A percentile compares a stretch with the other conserved stretches of the same genome.
Evolutionary conservation across 2,888 invertebrate genomes (phyloP).

Genomic region (Agrochola macilenta): DNA sequence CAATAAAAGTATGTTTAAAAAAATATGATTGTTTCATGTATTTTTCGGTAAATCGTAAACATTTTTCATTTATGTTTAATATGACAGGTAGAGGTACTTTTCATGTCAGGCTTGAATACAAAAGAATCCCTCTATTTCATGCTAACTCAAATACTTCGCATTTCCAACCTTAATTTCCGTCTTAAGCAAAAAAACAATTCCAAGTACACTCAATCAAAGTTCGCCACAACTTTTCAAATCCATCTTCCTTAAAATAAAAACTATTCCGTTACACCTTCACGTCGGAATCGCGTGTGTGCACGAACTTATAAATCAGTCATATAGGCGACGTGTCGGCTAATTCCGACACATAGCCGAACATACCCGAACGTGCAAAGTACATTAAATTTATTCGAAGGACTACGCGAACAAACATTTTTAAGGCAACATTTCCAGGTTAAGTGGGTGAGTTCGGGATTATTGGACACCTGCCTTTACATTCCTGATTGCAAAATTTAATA

Average conservation of each 20-base stretch:
- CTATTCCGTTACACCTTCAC: slow-evolving; percentile 10
- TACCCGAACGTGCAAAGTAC: slow-evolving; percentile 29
- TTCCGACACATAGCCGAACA: slow-evolving; percentile 25
- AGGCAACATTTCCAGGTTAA: slow-evolving; percentile 42
- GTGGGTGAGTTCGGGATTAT: slow-evolving; percentile 35
- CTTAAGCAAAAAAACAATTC: slow-evolving; percentile 9
- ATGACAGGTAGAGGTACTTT: too few relatives aligned
- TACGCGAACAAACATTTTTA: slow-evolving; percentile 38
- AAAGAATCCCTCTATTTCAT: neutral
- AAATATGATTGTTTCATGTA: too few relatives aligned
- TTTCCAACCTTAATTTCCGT: neutral
- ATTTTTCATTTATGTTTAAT: neutral
- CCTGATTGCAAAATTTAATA: slow-evolving; percentile 41
- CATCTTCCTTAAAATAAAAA: slow-evolving; percentile 35
- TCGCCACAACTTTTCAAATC: slow-evolving; percentile 28
- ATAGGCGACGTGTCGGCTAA: slow-evolving; percentile 36
- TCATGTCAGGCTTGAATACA: neutral
- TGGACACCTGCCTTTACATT: slow-evolving; percentile 30
- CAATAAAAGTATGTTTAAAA: neutral
- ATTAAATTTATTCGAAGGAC: slow-evolving; percentile 38
- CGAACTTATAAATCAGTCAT: slow-evolving; percentile 42
- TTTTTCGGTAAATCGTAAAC: neutral
- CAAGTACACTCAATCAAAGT: slow-evolving; percentile 37
- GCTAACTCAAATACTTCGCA: neutral
- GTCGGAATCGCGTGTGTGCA: slow-evolving; percentile 31